Percentiles rank a stretch among this genome's conserved stretches.
Conservation (phyloP, 2,888 invertebrate species). For the Noctua janthe region DNA sequence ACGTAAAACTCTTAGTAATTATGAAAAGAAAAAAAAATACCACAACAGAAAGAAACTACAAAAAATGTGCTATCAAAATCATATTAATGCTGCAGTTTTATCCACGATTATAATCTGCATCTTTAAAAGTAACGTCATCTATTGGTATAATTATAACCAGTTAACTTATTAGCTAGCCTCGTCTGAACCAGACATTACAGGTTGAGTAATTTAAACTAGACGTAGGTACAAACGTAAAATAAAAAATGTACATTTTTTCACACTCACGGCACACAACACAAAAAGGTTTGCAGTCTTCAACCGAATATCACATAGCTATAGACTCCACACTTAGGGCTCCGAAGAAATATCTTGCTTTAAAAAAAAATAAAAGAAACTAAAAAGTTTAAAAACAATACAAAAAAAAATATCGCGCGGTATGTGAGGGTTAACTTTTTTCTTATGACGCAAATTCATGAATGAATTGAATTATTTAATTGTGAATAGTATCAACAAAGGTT, state of each 20-base stretch:
- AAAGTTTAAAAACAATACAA: not conserved
- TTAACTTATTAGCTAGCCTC: conserved; percentile 43
- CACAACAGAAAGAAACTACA: not conserved
- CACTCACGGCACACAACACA: conserved; percentile 86
- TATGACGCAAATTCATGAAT: conserved; percentile 40
- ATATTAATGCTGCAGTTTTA: conserved; percentile 2
- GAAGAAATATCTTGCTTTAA: conserved; percentile 45
- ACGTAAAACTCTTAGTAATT: not conserved
- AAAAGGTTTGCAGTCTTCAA: conserved; percentile 86
- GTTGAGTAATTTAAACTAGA: conserved; percentile 75
- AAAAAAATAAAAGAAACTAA: not conserved
- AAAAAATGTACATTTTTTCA: conserved; percentile 79
- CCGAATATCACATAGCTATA: conserved; percentile 86
- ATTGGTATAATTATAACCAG: conserved; percentile 16
- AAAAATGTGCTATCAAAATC: conserved; percentile 27
- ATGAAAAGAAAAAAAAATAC: conserved; percentile 1
- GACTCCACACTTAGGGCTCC: conserved; percentile 79
- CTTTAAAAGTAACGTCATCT: conserved; percentile 17
- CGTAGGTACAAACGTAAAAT: conserved; percentile 82
- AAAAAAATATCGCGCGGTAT: not conserved
- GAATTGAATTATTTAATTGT: conserved; percentile 22
- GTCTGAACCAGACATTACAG: conserved; percentile 64
- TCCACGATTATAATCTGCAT: not conserved
- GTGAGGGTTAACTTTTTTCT: conserved; percentile 36
- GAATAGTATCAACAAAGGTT: not conserved